phyloP scores from a whole-genome alignment of 2,113 vertebrate species.

The Etia nguti region DNA sequence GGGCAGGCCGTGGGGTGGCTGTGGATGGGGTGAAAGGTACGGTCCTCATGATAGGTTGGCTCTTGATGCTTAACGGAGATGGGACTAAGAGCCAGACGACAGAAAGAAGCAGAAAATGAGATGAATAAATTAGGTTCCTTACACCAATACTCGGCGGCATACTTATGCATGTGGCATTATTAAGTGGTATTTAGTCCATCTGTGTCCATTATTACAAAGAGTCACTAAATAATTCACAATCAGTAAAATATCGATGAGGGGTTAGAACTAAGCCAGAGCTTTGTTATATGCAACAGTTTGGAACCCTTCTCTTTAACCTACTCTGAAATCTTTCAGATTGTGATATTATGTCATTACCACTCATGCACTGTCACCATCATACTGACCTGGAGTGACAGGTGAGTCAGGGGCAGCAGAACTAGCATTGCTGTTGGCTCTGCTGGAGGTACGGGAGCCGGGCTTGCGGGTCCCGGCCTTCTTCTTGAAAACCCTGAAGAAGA shows the following conservation, averaged over 20 bases:
- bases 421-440: slow-evolving; percentile 13
- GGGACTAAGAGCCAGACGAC: background rate
- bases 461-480: slow-evolving; percentile 59
- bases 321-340: background rate
- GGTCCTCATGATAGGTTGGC: background rate
- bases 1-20: slow-evolving; percentile 38
- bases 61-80: background rate
- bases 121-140: background rate
- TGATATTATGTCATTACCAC: background rate
- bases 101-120: background rate
- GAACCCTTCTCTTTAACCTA: background rate
- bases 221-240: background rate
- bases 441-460: slow-evolving; percentile 8
- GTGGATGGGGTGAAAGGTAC: background rate
- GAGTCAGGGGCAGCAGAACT: background rate
- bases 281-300: background rate
- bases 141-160: background rate
- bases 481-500: slow-evolving; percentile 67
- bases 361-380: background rate
- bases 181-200: background rate
- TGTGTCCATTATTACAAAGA: background rate
- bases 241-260: background rate
- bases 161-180: background rate
- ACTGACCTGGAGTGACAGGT: background rate
- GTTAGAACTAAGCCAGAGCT: background rate